Percentiles rank a stretch among this genome's conserved stretches.
These are phyloP conservation scores for Ypsolopha sequella DNA, from an alignment of 2,888 invertebrate genomes.

Conservation along the genomic window DNA sequence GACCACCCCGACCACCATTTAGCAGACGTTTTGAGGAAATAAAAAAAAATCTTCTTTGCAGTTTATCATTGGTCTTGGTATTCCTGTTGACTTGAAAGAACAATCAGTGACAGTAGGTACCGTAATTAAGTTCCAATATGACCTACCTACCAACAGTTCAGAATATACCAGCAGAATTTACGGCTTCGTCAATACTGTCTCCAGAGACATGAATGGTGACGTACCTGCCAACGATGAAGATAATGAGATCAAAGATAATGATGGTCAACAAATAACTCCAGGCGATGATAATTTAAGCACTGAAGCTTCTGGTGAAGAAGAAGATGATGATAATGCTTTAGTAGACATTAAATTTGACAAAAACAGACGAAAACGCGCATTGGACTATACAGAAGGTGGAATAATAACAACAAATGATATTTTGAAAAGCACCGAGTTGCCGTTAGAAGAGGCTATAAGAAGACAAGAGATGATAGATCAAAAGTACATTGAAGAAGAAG, in stretches of 20 bases:
- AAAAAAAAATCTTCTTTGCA: too few species aligned
- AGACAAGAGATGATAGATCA: slow-evolving; percentile 60
- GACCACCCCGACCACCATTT: too few species aligned
- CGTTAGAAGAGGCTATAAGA: slow-evolving; percentile 55
- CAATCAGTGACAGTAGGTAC: slow-evolving; percentile 74
- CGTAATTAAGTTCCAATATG: slow-evolving; percentile 77
- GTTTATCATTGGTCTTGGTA: slow-evolving; percentile 77
- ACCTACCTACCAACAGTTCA: slow-evolving; percentile 73
- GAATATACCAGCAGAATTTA: slow-evolving; percentile 67
- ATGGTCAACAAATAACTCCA: not conserved
- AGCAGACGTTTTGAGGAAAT: too few species aligned
- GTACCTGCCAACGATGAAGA: slow-evolving; percentile 12
- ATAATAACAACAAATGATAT: slow-evolving; percentile 21
- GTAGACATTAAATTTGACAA: slow-evolving; percentile 54
- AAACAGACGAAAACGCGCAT: slow-evolving; percentile 34
- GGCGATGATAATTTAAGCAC: not conserved
- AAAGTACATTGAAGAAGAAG: slow-evolving; percentile 27
- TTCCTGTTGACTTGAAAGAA: slow-evolving; percentile 74
- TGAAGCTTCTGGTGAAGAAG: slow-evolving; percentile 16
- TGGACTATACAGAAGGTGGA: slow-evolving; percentile 49
- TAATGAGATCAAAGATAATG: not conserved
- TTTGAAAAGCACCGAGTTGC: slow-evolving; percentile 28
- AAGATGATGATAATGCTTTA: slow-evolving; percentile 38
- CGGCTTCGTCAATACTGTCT: slow-evolving; percentile 50
- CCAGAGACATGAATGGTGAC: slow-evolving; percentile 47